Conservation (phyloP, 2,113 vertebrate species). For the Cynopterus brachyotis region DNA sequence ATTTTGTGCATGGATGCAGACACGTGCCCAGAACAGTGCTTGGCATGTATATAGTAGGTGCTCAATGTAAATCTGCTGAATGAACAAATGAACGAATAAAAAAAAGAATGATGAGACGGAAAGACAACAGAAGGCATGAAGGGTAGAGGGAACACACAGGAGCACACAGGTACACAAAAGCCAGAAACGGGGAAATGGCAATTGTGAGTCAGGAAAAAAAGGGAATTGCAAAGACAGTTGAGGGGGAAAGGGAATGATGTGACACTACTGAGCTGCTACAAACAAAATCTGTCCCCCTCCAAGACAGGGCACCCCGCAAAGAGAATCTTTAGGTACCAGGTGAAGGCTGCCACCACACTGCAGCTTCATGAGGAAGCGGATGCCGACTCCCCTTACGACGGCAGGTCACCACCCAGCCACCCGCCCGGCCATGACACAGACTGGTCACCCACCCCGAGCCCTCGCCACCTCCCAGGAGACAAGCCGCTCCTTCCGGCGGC, state of each 20-base stretch:
- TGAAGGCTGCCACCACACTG: neutral
- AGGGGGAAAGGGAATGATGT: rapidly evolving
- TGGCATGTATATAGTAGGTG: neutral
- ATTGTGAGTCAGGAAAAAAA: neutral
- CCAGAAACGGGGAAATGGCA: neutral
- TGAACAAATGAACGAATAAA: no score
- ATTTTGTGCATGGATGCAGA: neutral
- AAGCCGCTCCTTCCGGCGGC: rapidly evolving
- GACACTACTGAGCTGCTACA: rapidly evolving
- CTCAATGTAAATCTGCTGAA: neutral
- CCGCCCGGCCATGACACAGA: rapidly evolving
- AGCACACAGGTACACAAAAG: no score
- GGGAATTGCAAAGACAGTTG: neutral
- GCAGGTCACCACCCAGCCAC: neutral
- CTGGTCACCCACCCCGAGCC: rapidly evolving
- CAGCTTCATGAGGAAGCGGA: neutral
- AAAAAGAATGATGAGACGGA: neutral
- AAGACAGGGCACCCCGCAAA: neutral
- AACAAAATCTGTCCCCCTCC: neutral
- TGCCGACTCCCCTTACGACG: rapidly evolving
- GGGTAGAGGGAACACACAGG: rapidly evolving
- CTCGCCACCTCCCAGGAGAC: no score
- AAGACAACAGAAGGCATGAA: neutral
- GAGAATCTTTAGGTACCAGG: no score
- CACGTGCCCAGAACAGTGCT: neutral